Percentiles rank a stretch among this genome's conserved stretches.
Conservation (phyloP, 2,797 vertebrate species). For the Picus viridis region DNA sequence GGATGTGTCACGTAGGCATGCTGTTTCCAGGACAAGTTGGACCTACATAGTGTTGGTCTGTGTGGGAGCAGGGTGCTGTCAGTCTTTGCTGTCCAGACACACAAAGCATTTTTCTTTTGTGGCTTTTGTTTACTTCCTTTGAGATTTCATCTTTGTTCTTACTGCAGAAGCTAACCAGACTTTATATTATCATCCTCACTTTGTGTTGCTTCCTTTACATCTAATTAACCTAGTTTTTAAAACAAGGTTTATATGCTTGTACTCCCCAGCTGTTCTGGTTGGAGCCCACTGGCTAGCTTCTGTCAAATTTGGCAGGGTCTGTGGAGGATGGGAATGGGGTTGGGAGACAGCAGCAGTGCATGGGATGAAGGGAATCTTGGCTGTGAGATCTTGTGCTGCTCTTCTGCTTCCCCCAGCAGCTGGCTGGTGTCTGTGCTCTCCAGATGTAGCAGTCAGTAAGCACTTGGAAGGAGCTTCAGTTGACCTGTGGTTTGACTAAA, state of each 20-base stretch:
- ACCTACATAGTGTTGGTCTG: not conserved
- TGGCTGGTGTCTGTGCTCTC: not conserved
- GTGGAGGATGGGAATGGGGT: not conserved
- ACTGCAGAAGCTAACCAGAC: conserved; percentile 8
- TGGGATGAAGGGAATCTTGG: not conserved
- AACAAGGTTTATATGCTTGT: not conserved
- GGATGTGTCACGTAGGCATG: too few relatives aligned
- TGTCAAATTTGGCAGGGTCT: not conserved
- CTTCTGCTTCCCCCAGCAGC: not conserved
- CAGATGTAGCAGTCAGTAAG: not conserved
- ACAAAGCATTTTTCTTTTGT: not conserved
- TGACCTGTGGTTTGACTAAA: not conserved
- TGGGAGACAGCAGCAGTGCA: not conserved
- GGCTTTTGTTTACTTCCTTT: not conserved
- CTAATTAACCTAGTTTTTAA: not conserved
- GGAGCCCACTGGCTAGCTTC: not conserved
- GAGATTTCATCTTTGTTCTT: not conserved
- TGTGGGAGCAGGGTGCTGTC: not conserved
- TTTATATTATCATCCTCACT: conserved; percentile 10
- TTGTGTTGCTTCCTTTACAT: conserved; percentile 17
- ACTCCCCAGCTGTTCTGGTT: not conserved
- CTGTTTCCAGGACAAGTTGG: not conserved
- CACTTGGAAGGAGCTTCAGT: not conserved
- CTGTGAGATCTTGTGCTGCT: not conserved
- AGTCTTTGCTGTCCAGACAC: not conserved